phyloP scores from a whole-genome alignment of 2,113 vertebrate species.

The Engystomops pustulosus region DNA sequence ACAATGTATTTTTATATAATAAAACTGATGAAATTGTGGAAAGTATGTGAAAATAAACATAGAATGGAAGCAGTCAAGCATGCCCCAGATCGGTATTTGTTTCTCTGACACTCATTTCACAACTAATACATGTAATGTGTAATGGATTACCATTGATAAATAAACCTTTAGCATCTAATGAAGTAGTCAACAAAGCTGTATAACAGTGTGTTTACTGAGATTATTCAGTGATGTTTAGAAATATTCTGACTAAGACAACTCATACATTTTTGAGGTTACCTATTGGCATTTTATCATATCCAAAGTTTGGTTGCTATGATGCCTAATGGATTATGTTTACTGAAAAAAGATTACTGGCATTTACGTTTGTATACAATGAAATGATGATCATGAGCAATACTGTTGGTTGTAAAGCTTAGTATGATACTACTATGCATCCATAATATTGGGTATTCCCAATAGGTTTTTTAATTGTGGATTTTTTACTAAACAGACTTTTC shows the following conservation, averaged over 20 bases:
- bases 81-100: neutral
- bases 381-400: neutral
- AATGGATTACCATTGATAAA: neutral
- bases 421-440: neutral
- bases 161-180: neutral
- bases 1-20: neutral
- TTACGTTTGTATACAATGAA: neutral
- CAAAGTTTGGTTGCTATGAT: conserved; percentile 34
- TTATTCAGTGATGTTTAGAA: conserved; percentile 11
- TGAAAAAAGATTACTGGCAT: neutral
- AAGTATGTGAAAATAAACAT: neutral
- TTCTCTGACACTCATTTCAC: neutral
- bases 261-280: conserved; percentile 30
- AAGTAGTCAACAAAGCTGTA: conserved; percentile 44
- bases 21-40: neutral
- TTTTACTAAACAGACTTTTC: too few species aligned
- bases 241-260: conserved; percentile 20
- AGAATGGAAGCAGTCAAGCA: neutral
- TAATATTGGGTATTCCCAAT: neutral
- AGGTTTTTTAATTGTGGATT: neutral
- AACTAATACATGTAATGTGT: conserved; percentile 5
- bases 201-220: conserved; percentile 2
- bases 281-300: neutral
- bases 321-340: neutral
- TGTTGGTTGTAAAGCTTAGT: neutral